Evolutionary conservation across 2,113 vertebrate genomes (phyloP).

Genomic region (Potamarius usumacintae): DNA sequence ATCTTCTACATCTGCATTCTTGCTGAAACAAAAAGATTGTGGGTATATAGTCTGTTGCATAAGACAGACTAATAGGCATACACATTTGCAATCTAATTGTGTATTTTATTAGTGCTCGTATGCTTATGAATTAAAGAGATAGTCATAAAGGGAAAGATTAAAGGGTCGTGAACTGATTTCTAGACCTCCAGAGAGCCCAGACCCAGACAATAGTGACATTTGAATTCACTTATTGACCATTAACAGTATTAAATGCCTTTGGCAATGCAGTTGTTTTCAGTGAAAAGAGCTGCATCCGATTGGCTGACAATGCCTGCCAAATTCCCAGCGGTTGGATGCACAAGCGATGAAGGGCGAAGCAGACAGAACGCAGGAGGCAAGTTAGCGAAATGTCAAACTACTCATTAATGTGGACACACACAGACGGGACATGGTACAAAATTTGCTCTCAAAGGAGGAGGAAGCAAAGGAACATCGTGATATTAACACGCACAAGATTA

Average conservation of each 20-base stretch:
- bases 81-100: constrained; percentile 5
- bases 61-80: background rate
- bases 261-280: constrained; percentile 55
- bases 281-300: constrained; percentile 30
- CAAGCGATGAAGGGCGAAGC: constrained; percentile 47
- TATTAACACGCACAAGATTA: constrained; percentile 1
- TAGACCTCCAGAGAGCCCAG: constrained; percentile 37
- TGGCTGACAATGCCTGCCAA: constrained; percentile 41
- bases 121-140: constrained; percentile 28
- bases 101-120: constrained; percentile 13
- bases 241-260: constrained; percentile 53
- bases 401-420: constrained; percentile 55
- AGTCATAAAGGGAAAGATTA: constrained; percentile 19
- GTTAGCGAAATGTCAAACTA: constrained; percentile 54
- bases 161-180: constrained; percentile 34
- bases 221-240: constrained; percentile 60
- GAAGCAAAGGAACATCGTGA: background rate
- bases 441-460: constrained; percentile 39
- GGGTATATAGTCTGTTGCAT: background rate
- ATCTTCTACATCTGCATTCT: background rate
- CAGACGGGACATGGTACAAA: constrained; percentile 35
- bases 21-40: background rate
- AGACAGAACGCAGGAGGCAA: constrained; percentile 43
- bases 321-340: constrained; percentile 44
- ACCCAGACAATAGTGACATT: constrained; percentile 57